Conservation (phyloP, 2,797 vertebrate genomes). For the Rhynchotus rufescens region DNA sequence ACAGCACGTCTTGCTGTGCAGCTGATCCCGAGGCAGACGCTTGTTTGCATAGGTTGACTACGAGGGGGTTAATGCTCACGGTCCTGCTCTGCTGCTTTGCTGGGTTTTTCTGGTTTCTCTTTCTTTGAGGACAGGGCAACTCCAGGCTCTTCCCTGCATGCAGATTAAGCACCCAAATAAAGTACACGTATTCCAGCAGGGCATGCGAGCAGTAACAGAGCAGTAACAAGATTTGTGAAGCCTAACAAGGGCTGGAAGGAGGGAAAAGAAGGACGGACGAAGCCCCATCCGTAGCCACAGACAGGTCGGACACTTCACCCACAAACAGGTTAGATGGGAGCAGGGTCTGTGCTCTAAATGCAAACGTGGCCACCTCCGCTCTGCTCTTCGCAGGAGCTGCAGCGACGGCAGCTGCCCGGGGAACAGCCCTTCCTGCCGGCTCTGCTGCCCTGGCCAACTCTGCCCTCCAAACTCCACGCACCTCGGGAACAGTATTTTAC, state of each 20-base stretch:
- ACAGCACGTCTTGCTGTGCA: background rate
- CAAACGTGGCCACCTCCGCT: background rate
- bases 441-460: background rate
- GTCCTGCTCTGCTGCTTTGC: background rate
- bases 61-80: background rate
- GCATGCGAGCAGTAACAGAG: background rate
- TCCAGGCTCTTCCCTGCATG: background rate
- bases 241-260: background rate
- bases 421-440: rapidly evolving
- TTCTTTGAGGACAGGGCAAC: background rate
- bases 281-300: background rate
- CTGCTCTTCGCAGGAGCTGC: background rate
- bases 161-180: background rate
- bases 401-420: background rate
- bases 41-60: background rate
- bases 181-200: background rate
- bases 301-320: background rate
- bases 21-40: background rate
- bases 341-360: background rate
- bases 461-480: background rate
- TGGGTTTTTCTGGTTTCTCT: background rate
- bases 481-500: background rate
- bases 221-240: background rate
- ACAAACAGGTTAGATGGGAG: background rate
- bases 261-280: background rate